Evolutionary conservation across 1,140 invertebrate genomes (phyloP), one percentile per base, ranked within the genome.

Genomic region (Drosophila subpulchrella): DNA sequence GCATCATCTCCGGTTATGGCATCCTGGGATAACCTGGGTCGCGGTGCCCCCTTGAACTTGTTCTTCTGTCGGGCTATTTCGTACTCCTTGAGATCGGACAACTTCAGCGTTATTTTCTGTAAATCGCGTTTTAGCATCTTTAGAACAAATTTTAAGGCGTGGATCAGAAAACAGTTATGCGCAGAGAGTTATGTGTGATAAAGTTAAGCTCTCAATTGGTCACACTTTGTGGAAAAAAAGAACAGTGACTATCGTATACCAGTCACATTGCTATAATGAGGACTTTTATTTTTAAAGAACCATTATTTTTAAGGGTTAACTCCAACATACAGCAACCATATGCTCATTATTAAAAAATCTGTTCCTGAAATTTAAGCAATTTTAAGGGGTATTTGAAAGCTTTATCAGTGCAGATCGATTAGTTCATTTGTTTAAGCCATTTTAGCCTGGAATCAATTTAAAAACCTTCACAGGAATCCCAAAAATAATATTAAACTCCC

Each of bases 51-150:
- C 27, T 73, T 75, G 1, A 36, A 12, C 30, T 70, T 88, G 36
- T 79, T 58, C 42, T 81, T 65, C 6, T 58, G 63, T n/a, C 82
- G 79, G 6, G 63, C 50, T 13, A 58, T 55, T 38, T 83, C 61
- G 42, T 86, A 86, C 24, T 86, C 82, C 51, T 89, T 68, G 11
- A 86, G 59, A 48, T 86, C 82, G 10, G 75, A 59, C 6, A 86
- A 30, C 24, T 75, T 83, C 0, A 86, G 53, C 2, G 61, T 62
- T 11, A 86, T 86, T 7, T 34, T 68, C 47, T 86, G 82, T 13
- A 86, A 41, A 13, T 88, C 61, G 13, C 82, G 82, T 41, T 73
- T 86, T 0, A 88, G 17, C 82, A 86, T 86, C 55, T 42, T 75
- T 8, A 11, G 12, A 1, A 1, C 5, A 7, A 24, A 24, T 1